Evolutionary conservation across 1,140 invertebrate species (phyloP), one percentile per base, ranked within the genome.

Genomic region (Zaprionus camerounensis): DNA sequence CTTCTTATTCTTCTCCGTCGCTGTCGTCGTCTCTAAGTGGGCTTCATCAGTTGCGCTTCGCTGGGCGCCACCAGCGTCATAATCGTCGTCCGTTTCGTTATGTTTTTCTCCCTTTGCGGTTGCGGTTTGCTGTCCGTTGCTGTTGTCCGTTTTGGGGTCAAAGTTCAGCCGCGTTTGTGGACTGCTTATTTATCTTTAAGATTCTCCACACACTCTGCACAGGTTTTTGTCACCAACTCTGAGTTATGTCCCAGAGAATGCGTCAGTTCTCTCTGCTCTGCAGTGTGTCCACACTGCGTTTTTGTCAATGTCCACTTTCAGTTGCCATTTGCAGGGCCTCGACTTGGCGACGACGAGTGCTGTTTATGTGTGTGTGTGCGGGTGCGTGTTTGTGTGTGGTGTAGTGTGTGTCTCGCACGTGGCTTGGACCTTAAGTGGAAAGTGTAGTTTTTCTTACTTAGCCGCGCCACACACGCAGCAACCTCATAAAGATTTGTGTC

Each of bases 121-220:
- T 86, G 64, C 41, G 22, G 34, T 65, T 55, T 15, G 36, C 36
- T 15, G 36, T 38, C 11, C 34, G 26, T 56, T 61, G 53, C 22
- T 36, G 11, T 69, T 51, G 31, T 41, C 5, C 26, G 34, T 84
- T 76, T 90, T 88, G 81, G 85, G 85, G 85, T 88, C 85, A 88
- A 88, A 90, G 85, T 84, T 88, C 85, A 76, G 78, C 51, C 75
- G 38, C 61, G 58, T 78, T 71, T 56, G 49, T 20, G n/a, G 67
- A 63, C 70, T 87, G 74, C 71, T 81, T 92, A 92, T 92, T 92
- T 92, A 91, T 92, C 91, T 92, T 92, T 92, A 92, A 92, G 91
- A 92, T 92, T 92, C 91, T 90, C 73, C 76, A 68, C 76, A 71
- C 74, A 80, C 74, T 75, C 63, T 82, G 81, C 85, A 82, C 85